A percentile compares a stretch with the other conserved stretches of the same genome.
Conservation (phyloP, 2,888 invertebrate species). For the Carcina quercana region DNA sequence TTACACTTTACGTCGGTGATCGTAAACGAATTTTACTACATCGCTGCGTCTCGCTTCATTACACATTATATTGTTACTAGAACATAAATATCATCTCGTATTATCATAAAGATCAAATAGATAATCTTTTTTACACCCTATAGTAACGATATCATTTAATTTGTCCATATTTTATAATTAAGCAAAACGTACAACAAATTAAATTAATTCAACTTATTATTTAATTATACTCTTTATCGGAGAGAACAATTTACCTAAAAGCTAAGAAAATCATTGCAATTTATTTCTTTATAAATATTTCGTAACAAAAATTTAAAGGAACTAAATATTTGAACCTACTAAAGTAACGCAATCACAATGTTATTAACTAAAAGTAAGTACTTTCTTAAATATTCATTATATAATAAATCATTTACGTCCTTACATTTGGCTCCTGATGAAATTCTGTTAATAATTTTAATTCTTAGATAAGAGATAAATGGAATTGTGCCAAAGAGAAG, state of each 20-base stretch:
- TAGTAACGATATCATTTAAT: constrained; percentile 72
- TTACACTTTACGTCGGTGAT: constrained; percentile 71
- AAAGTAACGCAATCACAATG: constrained; percentile 60
- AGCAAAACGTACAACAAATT: constrained; percentile 69
- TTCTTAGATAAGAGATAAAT: constrained; percentile 31
- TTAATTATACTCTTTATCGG: constrained; percentile 62
- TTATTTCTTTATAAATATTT: constrained; percentile 62
- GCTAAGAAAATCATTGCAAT: constrained; percentile 55
- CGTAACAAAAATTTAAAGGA: constrained; percentile 70
- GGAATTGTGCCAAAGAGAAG: constrained; percentile 31
- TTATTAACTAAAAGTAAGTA: constrained; percentile 58
- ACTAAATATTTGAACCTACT: constrained; percentile 67
- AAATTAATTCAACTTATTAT: constrained; percentile 66
- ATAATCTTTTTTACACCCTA: constrained; percentile 74
- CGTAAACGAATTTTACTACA: constrained; percentile 73
- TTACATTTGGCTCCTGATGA: constrained; percentile 67
- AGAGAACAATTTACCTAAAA: constrained; percentile 65
- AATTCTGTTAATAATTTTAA: constrained; percentile 30
- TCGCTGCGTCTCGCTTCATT: constrained; percentile 62
- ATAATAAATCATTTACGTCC: constrained; percentile 55
- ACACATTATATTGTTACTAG: constrained; percentile 71
- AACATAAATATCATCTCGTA: constrained; percentile 74
- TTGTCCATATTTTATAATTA: constrained; percentile 72
- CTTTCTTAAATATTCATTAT: constrained; percentile 55
- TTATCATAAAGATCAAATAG: constrained; percentile 74